Conservation (phyloP, 2,888 invertebrate species). For the Atrina japonica region DNA sequence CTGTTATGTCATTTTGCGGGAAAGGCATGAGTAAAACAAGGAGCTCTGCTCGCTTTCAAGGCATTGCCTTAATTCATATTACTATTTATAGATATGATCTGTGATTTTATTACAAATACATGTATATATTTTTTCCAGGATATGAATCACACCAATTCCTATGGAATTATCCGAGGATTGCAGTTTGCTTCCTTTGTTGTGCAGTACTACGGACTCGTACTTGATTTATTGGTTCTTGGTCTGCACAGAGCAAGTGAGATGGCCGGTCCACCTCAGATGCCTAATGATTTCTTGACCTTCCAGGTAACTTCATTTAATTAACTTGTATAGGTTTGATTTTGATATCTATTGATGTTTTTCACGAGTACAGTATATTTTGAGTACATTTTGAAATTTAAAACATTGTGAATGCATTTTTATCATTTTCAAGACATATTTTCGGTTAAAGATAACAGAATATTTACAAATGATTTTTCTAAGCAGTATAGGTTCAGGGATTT, state of each 20-base stretch:
- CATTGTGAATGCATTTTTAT: not conserved
- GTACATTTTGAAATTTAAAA: not conserved
- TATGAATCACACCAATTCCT: slow-evolving; percentile 99
- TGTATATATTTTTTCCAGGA: slow-evolving; percentile 85
- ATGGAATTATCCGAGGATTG: slow-evolving; percentile 98
- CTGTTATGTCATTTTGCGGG: no score
- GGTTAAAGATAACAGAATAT: no score
- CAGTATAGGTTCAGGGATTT: no score
- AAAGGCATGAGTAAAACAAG: no score
- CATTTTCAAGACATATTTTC: no score
- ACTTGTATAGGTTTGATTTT: not conserved
- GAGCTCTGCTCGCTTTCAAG: no score
- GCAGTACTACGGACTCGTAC: slow-evolving; percentile 98
- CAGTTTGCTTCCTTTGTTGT: slow-evolving; percentile 99
- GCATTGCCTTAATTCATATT: no score
- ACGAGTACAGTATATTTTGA: not conserved
- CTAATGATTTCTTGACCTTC: slow-evolving; percentile 98
- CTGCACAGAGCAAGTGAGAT: slow-evolving; percentile 98
- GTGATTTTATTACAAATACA: no score
- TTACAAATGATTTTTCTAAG: no score
- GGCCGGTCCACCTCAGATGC: slow-evolving; percentile 99
- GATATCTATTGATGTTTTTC: not conserved
- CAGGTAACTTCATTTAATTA: slow-evolving; percentile 82
- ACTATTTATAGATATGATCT: no score
- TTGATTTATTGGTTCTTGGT: slow-evolving; percentile 97